Evolutionary conservation across 64 coral and sea anemone genomes (phyloP).

Genomic region (Montipora efflorescens): DNA sequence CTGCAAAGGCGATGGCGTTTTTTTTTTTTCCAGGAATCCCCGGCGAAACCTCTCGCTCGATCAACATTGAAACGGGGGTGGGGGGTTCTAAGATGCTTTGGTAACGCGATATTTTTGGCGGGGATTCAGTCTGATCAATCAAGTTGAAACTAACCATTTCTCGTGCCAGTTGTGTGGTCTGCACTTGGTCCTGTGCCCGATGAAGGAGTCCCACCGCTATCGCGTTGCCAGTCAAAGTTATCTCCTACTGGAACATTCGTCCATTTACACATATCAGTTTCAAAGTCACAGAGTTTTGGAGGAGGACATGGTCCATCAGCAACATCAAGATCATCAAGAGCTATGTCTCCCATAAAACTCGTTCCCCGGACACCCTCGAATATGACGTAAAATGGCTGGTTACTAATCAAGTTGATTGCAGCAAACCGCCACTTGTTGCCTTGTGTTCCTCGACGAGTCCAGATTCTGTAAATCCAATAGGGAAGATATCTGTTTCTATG

Average conservation of each 20-base stretch:
- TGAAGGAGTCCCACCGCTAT: constrained; percentile 90
- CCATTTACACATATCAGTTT: constrained; percentile 78
- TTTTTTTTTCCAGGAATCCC: too few species aligned
- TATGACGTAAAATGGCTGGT: constrained; percentile 71
- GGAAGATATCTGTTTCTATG: too few species aligned
- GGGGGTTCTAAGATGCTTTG: too few species aligned
- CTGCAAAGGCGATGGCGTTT: too few species aligned
- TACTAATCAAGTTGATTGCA: constrained; percentile 83
- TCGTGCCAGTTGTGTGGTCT: constrained; percentile 92
- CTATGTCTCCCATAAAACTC: constrained; percentile 85
- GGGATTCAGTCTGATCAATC: neutral
- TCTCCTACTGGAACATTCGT: constrained; percentile 68
- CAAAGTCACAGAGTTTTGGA: constrained; percentile 81
- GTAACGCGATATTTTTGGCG: too few species aligned
- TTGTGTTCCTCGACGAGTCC: constrained; percentile 88
- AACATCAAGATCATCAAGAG: constrained; percentile 85
- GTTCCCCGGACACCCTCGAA: constrained; percentile 85
- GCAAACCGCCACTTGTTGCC: constrained; percentile 93
- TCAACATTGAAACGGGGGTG: too few species aligned
- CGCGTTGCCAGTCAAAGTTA: constrained; percentile 90
- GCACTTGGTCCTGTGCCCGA: constrained; percentile 72
- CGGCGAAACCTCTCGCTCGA: too few species aligned
- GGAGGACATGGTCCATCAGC: constrained; percentile 84
- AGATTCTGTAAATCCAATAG: constrained; percentile 50
- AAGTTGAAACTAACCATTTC: constrained; percentile 66